A percentile compares a stretch with the other conserved stretches of the same genome.
Conservation (phyloP, 2,888 invertebrate genomes). For the Leptinotarsa tumamoca region DNA sequence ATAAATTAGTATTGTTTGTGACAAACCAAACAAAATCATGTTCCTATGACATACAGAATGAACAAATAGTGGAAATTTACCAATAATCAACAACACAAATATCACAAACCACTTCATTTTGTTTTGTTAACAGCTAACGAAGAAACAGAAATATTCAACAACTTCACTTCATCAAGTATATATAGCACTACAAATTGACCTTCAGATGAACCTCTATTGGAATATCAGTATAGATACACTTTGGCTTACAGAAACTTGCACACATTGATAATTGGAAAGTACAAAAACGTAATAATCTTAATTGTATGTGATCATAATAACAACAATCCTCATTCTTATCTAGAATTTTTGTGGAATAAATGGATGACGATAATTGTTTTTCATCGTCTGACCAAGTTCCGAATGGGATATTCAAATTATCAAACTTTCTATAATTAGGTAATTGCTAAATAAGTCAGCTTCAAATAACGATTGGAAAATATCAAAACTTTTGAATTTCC, state of each 20-base stretch:
- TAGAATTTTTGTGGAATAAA: not conserved
- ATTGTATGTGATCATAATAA: not conserved
- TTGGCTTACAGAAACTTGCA: not conserved
- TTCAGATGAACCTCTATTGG: not conserved
- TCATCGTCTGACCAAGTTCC: too few relatives aligned
- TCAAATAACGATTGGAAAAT: too few relatives aligned
- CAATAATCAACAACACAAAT: constrained; percentile 10
- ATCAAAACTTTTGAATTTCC: too few relatives aligned
- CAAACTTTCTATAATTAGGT: too few relatives aligned
- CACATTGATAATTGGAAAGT: not conserved
- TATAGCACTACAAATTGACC: not conserved
- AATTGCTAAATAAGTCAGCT: too few relatives aligned
- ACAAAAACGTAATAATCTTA: not conserved
- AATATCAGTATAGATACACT: not conserved
- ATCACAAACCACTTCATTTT: constrained; percentile 9
- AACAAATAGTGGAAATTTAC: not conserved
- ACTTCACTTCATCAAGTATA: not conserved
- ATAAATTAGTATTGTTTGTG: too few relatives aligned
- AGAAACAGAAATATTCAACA: not conserved
- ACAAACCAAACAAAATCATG: too few relatives aligned
- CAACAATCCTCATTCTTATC: not conserved
- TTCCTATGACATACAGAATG: too few relatives aligned
- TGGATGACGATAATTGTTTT: too few relatives aligned
- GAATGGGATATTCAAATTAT: too few relatives aligned
- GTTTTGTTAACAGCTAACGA: not conserved